Base-by-base conservation (phyloP, 2,797 vertebrate species). In the Natrix natrix region DNA sequence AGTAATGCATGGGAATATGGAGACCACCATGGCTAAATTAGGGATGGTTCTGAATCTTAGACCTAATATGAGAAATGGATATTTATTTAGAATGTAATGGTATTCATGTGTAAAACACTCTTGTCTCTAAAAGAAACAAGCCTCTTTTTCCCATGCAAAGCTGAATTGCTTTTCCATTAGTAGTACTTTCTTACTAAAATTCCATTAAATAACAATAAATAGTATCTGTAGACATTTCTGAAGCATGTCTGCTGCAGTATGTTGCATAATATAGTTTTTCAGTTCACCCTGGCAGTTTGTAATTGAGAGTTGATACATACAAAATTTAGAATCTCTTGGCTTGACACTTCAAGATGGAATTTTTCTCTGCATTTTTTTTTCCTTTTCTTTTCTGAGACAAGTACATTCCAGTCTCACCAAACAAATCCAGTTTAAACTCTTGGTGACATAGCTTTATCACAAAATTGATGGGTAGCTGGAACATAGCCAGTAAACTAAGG, bases 121-220 rank as follows among this genome's bases (percentile, higher is more conserved):
- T 94, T 87, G 56, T 43, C 28, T 78, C 74, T 43, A 43, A 78
- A 78, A 78, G 37, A 83, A 83, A 48, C 37, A 83, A 83, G 4
- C 8, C 10, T 93, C 17, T 94, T 95, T 43, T 55, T 55, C 93
- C 28, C 66, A 12, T 52, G 54, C 8, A 56, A 92, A 93, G 5
- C 93, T 91, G 93, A 94, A 92, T 87, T 24, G 24, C 87, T 92
- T 12, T n/a, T 37, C 24, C 86, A 24, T 94, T 94, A 94, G 10
- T 63, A 92, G 8, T 96, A 83, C 0, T 91, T 0, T 60, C 93
- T 89, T 56, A 90, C 92, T 92, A 94, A 1, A 0, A 60, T 95
- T 90, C 87, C 8, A 61, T 94, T 88, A 90, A 90, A 59, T 94
- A 66, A 88, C 16, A 93, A 90, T 93, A 96, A 95, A 43, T 87